phyloP scores from a whole-genome alignment of 2,888 invertebrate genomes.

The Uloborus plumipes region DNA sequence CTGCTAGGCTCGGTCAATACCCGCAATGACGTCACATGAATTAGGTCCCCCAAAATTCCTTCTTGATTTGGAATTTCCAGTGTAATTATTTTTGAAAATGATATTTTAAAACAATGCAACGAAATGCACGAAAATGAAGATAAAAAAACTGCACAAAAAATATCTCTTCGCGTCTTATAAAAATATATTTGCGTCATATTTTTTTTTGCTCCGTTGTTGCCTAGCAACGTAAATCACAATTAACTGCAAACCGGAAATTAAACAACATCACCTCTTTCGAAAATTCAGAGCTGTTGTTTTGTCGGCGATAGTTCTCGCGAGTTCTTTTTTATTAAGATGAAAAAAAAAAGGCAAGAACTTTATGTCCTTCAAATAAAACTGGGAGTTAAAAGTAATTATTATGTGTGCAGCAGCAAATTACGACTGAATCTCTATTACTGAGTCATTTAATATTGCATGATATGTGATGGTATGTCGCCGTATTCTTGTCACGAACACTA shows the following conservation, averaged over 20 bases:
- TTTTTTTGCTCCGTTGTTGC: conserved; percentile 3
- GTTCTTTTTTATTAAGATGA: too few species aligned
- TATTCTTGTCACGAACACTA: conserved; percentile 53
- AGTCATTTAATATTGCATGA: conserved; percentile 58
- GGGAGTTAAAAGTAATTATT: conserved; percentile 60
- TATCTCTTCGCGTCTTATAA: too few species aligned
- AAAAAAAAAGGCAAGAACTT: conserved; percentile 3
- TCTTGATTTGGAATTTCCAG: too few species aligned
- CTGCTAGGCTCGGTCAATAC: too few species aligned
- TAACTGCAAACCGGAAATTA: conserved; percentile 60
- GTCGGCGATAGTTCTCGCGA: background rate
- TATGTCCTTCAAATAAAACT: conserved; percentile 40
- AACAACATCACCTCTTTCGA: conserved; percentile 34
- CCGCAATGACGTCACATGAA: too few species aligned
- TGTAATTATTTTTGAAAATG: too few species aligned
- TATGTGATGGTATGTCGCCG: conserved; percentile 25
- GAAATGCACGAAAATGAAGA: too few species aligned
- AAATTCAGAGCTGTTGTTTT: conserved; percentile 21
- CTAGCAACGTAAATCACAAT: conserved; percentile 41
- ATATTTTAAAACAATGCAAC: too few species aligned
- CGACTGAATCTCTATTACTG: conserved; percentile 41
- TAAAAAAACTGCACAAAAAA: too few species aligned
- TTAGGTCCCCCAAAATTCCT: too few species aligned
- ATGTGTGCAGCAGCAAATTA: conserved; percentile 52
- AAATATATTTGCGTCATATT: too few species aligned